phyloP scores from a whole-genome alignment of 2,113 vertebrate species.

The Dendrocopos noguchii region DNA sequence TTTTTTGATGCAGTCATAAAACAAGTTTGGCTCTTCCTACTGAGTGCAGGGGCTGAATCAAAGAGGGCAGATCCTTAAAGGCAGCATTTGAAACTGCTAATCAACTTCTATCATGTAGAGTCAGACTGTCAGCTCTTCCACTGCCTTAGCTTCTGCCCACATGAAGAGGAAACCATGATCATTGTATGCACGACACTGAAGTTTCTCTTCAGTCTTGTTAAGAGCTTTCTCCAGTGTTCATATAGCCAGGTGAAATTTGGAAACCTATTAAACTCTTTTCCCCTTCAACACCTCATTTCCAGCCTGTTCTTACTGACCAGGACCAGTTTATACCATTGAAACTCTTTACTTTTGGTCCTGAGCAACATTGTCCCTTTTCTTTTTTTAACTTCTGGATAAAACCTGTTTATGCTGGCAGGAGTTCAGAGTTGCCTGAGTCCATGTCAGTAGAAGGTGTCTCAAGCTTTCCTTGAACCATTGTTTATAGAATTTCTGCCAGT shows the following conservation, averaged over 20 bases:
- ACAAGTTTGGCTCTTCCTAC: not conserved
- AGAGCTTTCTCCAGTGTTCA: not conserved
- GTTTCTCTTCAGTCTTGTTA: not conserved
- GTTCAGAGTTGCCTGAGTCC: constrained; percentile 28
- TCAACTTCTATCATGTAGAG: not conserved
- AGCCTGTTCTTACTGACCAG: not conserved
- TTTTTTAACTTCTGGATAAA: not conserved
- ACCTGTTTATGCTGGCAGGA: constrained; percentile 48
- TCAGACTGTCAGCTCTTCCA: not conserved
- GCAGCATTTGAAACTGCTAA: not conserved
- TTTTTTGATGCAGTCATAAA: not conserved
- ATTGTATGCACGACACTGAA: fast-evolving
- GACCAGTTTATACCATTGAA: not conserved
- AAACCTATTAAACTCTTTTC: not conserved
- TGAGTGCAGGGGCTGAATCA: not conserved
- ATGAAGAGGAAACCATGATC: not conserved
- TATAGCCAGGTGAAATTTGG: not conserved
- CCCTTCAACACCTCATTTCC: not conserved
- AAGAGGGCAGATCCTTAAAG: not conserved
- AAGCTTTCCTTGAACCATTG: constrained; percentile 28
- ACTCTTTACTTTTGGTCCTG: constrained; percentile 22
- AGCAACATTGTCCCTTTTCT: constrained; percentile 31
- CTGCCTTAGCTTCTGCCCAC: not conserved
- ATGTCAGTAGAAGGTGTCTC: constrained; percentile 22
- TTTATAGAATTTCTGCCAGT: constrained; percentile 50